Base-by-base conservation (phyloP, 2,797 vertebrate species). In the Acipenser transmontanus region DNA sequence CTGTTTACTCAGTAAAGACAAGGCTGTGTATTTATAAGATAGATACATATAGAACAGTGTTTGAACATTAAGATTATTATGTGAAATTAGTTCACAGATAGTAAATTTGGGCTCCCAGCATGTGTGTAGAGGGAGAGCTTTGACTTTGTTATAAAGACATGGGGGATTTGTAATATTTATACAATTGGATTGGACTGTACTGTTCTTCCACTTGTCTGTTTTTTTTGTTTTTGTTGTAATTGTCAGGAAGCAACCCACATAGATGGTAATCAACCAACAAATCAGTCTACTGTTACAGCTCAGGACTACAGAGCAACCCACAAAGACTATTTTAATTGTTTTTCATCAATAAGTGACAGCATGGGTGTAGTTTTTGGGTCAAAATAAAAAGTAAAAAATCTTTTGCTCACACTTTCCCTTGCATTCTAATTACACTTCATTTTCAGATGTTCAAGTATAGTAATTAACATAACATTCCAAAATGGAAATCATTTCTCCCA, bases 1-100 rank as follows among this genome's bases (percentile, higher is more conserved):
- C 56, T 62, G 50, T 64, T 71, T 68, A 34, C 59, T 60, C 63
- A 5, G 62, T 65, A 47, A 67, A 65, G 59, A 67, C 51, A 20
- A 10, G 52, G 59, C 13, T 54, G 51, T 47, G 64, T 61, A 8
- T 56, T 59, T 57, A 48, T 4, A 14, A 8, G 56, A 68, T 50
- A 61, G 50, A 65, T 57, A 62, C 48, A 14, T 14, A 56, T 51
- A 12, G 13, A 14, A 50, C 13, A 6, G 47, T 65, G 50, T 68
- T 61, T 68, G 62, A 65, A 60, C 17, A 48, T 62, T 34, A 50
- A 9, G 49, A 64, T 47, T 64, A 64, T 65, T 20, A 12, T 60
- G 66, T 65, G 47, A 54, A 47, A 68, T 6, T 50, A 65, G 63
- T 68, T 52, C n/a, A 56, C 66, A n/a, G 7, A 68, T 11, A n/a